Evolutionary conservation across 2,888 invertebrate species (phyloP).

Genomic region (Zele albiditarsus): DNA sequence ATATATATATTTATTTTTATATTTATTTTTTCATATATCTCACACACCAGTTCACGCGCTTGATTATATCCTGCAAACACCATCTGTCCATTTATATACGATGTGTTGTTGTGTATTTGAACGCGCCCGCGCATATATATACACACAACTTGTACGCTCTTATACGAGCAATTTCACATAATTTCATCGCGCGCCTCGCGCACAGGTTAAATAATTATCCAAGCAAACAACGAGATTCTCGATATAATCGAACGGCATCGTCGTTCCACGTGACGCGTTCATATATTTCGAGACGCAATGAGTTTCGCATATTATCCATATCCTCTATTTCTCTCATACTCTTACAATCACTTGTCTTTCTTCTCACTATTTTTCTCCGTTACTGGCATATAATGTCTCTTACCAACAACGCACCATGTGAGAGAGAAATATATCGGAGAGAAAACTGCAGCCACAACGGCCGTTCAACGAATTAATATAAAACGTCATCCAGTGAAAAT

Average conservation of each 20-base stretch:
- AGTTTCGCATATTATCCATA: conserved; percentile 33
- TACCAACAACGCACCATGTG: conserved; percentile 3
- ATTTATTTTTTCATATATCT: conserved; percentile 18
- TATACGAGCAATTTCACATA: conserved; percentile 41
- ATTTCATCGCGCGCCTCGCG: conserved; percentile 38
- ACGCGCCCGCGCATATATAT: conserved; percentile 11
- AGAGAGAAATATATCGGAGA: conserved; percentile 36
- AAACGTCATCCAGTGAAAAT: conserved; percentile 43
- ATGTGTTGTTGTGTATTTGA: background rate
- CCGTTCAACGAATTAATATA: conserved; percentile 41
- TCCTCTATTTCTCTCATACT: conserved; percentile 8
- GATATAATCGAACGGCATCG: conserved; percentile 44
- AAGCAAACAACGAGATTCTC: conserved; percentile 44
- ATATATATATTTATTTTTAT: conserved; percentile 22
- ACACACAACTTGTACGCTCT: conserved; percentile 15
- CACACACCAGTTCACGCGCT: conserved; percentile 24
- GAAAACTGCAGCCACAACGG: conserved; percentile 20
- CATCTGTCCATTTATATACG: conserved; percentile 17
- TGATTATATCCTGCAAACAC: conserved; percentile 34
- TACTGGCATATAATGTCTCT: conserved; percentile 6
- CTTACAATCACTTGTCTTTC: background rate
- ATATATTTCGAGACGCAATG: conserved; percentile 40
- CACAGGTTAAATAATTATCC: conserved; percentile 44
- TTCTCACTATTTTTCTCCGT: background rate
- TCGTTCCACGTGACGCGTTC: conserved; percentile 38